phyloP scores from a whole-genome alignment of 1,140 invertebrate genomes.

The Drosophila parvula region DNA sequence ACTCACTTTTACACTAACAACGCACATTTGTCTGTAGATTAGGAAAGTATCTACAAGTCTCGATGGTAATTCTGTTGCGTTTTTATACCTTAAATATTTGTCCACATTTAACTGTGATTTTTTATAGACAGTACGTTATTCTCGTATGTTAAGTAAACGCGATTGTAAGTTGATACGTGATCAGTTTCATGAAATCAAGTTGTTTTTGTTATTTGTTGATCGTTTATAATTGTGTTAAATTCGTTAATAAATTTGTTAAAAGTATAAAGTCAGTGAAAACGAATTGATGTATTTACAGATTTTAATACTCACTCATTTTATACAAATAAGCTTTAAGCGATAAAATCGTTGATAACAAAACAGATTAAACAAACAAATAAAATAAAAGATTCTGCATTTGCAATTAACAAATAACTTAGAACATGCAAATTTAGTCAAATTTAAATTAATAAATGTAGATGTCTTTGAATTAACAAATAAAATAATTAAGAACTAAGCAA shows the following conservation, averaged over 20 bases:
- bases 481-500: slow-evolving; percentile 6
- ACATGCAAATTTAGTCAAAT: slow-evolving; percentile 6
- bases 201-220: slow-evolving; percentile 36
- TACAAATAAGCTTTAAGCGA: slow-evolving; percentile 18
- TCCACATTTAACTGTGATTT: slow-evolving; percentile 62
- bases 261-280: background rate
- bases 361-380: background rate
- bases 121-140: slow-evolving; percentile 29
- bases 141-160: slow-evolving; percentile 28
- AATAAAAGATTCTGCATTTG: background rate
- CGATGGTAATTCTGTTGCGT: slow-evolving; percentile 20
- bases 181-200: slow-evolving; percentile 26
- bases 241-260: slow-evolving; percentile 11
- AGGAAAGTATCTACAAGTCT: slow-evolving; percentile 34
- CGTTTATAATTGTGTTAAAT: slow-evolving; percentile 28
- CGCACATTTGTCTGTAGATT: slow-evolving; percentile 7
- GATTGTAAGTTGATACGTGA: slow-evolving; percentile 26
- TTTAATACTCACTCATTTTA: background rate
- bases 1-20: slow-evolving; percentile 15
- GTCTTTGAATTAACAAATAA: background rate
- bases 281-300: slow-evolving; percentile 2
- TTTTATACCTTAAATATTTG: slow-evolving; percentile 13
- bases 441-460: background rate
- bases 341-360: slow-evolving; percentile 16
- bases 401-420: background rate